A percentile compares a stretch with the other conserved stretches of the same genome.
phyloP scores from a whole-genome alignment of 2,888 invertebrate species.

The Nomada flava region DNA sequence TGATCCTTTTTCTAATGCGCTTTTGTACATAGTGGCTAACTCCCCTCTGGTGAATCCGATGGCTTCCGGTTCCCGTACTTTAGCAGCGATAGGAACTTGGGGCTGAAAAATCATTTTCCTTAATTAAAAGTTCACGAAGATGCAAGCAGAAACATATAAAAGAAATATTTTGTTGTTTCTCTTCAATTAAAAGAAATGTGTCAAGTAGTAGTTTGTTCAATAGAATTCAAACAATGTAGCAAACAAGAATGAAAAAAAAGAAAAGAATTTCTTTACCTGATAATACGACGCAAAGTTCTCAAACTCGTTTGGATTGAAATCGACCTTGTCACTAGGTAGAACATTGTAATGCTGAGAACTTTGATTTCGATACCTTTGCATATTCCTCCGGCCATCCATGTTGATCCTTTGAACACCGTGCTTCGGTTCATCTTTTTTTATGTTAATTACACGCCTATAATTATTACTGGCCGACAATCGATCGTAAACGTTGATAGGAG shows the following conservation, averaged over 20 bases:
- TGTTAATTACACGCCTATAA: slow-evolving; percentile 26
- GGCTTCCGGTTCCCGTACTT: slow-evolving; percentile 60
- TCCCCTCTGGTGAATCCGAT: slow-evolving; percentile 83
- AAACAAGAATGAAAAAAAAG: not conserved
- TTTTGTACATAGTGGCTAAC: slow-evolving; percentile 84
- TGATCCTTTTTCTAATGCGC: slow-evolving; percentile 82
- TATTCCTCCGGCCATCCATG: slow-evolving; percentile 19
- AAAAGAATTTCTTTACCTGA: slow-evolving; percentile 48
- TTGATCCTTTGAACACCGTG: slow-evolving; percentile 39
- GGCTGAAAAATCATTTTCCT: slow-evolving; percentile 36
- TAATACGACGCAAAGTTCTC: slow-evolving; percentile 55
- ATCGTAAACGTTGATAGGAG: slow-evolving; percentile 32
- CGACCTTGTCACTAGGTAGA: slow-evolving; percentile 22
- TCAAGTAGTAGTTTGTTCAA: too few relatives aligned
- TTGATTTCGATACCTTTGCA: slow-evolving; percentile 31
- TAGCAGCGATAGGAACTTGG: slow-evolving; percentile 28
- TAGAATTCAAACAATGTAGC: not conserved
- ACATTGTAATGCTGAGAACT: slow-evolving; percentile 14
- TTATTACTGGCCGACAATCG: slow-evolving; percentile 5
- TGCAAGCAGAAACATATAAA: not conserved
- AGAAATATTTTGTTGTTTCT: too few relatives aligned
- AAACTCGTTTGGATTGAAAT: slow-evolving; percentile 25
- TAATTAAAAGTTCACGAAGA: not conserved
- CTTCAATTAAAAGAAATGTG: too few relatives aligned
- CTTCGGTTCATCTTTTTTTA: slow-evolving; percentile 6